phyloP scores from a whole-genome alignment of 2,888 invertebrate genomes.

The Melangyna quadrimaculata region DNA sequence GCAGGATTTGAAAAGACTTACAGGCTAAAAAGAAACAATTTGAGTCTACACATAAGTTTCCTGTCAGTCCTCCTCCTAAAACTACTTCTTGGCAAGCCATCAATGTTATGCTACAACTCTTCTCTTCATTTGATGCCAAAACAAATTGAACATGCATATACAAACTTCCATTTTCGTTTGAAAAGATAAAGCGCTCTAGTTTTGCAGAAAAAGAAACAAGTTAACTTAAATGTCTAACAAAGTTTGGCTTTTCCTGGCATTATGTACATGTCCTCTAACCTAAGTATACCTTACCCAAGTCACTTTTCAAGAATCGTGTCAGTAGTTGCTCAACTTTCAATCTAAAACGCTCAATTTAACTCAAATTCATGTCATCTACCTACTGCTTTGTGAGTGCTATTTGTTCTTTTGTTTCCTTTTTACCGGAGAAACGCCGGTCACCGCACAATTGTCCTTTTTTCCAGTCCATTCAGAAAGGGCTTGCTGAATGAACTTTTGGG shows the following conservation, averaged over 20 bases:
- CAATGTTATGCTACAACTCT: not conserved
- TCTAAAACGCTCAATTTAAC: conserved; percentile 50
- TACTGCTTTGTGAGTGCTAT: not conserved
- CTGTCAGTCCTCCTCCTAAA: not conserved
- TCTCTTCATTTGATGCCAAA: not conserved
- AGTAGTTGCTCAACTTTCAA: conserved; percentile 23
- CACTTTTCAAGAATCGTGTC: conserved; percentile 27
- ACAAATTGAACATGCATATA: conserved; percentile 6
- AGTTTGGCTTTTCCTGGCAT: conserved; percentile 48
- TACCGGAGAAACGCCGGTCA: conserved; percentile 23
- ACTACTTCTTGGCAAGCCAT: not conserved
- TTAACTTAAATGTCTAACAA: conserved; percentile 13
- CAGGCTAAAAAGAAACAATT: too few relatives aligned
- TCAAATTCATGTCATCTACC: conserved; percentile 38
- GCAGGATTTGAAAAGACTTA: not conserved
- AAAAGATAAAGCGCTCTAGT: not conserved
- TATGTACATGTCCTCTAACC: conserved; percentile 39
- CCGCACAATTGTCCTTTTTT: conserved; percentile 52
- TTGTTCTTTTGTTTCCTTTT: conserved; percentile 16
- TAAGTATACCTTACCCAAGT: conserved; percentile 37
- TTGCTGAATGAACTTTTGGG: conserved; percentile 33
- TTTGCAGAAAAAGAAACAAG: not conserved
- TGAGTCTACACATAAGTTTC: too few relatives aligned
- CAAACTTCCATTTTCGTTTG: not conserved
- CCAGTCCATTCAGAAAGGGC: conserved; percentile 13